Conservation (phyloP, 2,797 vertebrate genomes). For the Pseudocheirus occidentalis region DNA sequence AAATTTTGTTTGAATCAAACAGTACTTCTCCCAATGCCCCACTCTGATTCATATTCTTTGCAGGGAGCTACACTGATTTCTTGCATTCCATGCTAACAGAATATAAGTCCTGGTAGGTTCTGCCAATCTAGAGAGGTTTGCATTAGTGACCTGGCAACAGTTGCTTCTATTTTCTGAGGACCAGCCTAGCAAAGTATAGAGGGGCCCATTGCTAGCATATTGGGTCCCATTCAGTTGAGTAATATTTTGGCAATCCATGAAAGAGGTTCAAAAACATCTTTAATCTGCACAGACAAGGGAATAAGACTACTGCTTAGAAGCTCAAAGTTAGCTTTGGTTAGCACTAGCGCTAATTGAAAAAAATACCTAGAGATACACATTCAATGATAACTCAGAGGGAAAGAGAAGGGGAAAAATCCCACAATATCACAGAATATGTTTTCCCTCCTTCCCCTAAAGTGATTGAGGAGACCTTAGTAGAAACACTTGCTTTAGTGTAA, state of each 20-base stretch:
- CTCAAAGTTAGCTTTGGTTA: neutral
- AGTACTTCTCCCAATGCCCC: neutral
- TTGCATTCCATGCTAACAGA: neutral
- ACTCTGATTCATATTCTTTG: neutral
- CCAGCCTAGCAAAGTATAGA: neutral
- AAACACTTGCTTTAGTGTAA: neutral
- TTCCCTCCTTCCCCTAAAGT: neutral
- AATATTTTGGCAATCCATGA: neutral
- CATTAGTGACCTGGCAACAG: neutral
- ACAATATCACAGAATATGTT: neutral
- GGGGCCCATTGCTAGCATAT: neutral
- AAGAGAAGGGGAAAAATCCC: neutral
- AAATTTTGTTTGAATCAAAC: slow-evolving; percentile 3
- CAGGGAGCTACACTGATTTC: neutral
- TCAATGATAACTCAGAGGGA: neutral
- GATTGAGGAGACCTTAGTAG: neutral
- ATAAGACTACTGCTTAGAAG: neutral
- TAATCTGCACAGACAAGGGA: neutral
- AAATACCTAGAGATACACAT: neutral
- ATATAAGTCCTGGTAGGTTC: neutral
- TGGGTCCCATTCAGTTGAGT: neutral
- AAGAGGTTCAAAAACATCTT: neutral
- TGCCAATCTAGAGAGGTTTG: neutral
- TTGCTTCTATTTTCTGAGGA: neutral
- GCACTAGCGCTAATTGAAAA: neutral